These are phyloP conservation scores for Nesometra sesokonis DNA, from an alignment of 35 echinoderm and acorn worm genomes.

Conservation along the genomic window DNA sequence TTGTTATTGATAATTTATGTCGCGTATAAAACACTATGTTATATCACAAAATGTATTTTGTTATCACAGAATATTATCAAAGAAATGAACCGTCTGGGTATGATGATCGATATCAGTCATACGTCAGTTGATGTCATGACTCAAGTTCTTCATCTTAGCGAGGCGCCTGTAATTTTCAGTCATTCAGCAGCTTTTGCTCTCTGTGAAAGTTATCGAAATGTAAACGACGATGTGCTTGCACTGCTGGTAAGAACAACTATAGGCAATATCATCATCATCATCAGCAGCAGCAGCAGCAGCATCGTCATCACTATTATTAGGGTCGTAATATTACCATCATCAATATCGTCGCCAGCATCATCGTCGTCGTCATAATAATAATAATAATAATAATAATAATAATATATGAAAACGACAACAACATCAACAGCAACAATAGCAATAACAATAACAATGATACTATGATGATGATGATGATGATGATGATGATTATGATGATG, in stretches of 20 bases:
- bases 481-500: too few relatives aligned
- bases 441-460: too few relatives aligned
- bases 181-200: not conserved
- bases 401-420: too few relatives aligned
- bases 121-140: not conserved
- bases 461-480: too few relatives aligned
- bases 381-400: too few relatives aligned
- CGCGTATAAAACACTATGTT: too few relatives aligned
- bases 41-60: too few relatives aligned
- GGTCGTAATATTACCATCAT: too few relatives aligned
- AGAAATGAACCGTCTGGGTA: conserved; percentile 22
- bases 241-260: not conserved
- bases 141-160: not conserved
- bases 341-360: too few relatives aligned
- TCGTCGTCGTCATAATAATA: too few relatives aligned
- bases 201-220: conserved; percentile 1
- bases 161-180: conserved; percentile 9
- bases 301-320: not conserved
- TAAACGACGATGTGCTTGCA: not conserved
- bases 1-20: too few relatives aligned
- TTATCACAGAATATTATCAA: not conserved
- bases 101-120: conserved; percentile 1
- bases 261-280: not conserved
- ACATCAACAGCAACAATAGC: too few relatives aligned
- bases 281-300: not conserved